Evolutionary conservation across 92 coral and sea anemone genomes (phyloP).

Genomic region (Palythoa grandis): DNA sequence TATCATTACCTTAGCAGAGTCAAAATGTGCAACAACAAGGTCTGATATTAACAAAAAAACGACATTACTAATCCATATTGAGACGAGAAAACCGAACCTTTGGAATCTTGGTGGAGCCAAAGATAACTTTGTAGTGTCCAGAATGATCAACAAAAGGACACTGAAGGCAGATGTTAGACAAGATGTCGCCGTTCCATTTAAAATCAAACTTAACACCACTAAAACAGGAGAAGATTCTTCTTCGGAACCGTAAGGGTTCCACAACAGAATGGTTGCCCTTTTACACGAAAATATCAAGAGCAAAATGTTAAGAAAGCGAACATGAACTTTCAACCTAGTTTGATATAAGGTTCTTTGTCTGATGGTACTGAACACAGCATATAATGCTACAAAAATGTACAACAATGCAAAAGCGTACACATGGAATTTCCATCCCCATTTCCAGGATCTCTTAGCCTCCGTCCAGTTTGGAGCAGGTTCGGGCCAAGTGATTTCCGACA

Average conservation of each 20-base stretch:
- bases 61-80: constrained; percentile 48
- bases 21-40: constrained; percentile 50
- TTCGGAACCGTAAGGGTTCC: constrained; percentile 31
- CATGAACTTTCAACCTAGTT: constrained; percentile 17
- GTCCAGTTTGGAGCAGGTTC: constrained; percentile 76
- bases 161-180: constrained; percentile 70
- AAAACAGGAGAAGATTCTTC: not conserved
- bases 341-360: not conserved
- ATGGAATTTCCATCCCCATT: constrained; percentile 67
- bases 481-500: constrained; percentile 58
- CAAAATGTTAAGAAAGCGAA: constrained; percentile 31
- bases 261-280: constrained; percentile 19
- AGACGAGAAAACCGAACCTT: constrained; percentile 56
- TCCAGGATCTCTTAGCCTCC: constrained; percentile 41
- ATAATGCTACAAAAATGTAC: constrained; percentile 43
- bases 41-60: constrained; percentile 46
- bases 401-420: constrained; percentile 48
- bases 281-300: constrained; percentile 16
- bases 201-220: not conserved
- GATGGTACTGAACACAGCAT: not conserved
- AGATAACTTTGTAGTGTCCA: constrained; percentile 68
- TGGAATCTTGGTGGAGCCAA: constrained; percentile 72
- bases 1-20: constrained; percentile 45
- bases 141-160: constrained; percentile 63
- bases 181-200: constrained; percentile 49